These are phyloP conservation scores for Neomonachus schauinslandi DNA, from an alignment of 2,113 vertebrate species.

Conservation along the genomic window DNA sequence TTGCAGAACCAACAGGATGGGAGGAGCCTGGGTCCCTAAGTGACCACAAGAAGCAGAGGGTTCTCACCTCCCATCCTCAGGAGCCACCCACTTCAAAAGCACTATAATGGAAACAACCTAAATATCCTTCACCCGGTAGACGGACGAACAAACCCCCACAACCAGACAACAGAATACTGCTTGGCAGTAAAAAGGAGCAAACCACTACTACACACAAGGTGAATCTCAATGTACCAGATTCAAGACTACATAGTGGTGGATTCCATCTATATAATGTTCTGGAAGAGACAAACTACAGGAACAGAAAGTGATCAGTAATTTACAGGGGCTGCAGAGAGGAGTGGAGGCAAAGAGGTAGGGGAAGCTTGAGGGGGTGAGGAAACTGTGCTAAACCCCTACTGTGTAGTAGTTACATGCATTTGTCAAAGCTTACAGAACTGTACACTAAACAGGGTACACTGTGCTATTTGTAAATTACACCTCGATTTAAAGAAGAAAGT, in stretches of 20 bases:
- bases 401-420: not conserved
- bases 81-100: not conserved
- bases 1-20: not conserved
- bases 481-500: not conserved
- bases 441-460: not conserved
- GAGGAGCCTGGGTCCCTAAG: not conserved
- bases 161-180: accelerated
- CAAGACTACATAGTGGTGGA: not conserved
- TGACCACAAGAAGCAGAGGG: not conserved
- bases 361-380: accelerated
- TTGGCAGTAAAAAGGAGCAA: not conserved
- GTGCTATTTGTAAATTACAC: not conserved
- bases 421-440: not conserved
- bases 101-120: not conserved
- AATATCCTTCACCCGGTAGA: not conserved
- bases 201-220: too few relatives aligned
- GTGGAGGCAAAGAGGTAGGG: not conserved
- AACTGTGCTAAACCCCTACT: not conserved
- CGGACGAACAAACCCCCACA: not conserved
- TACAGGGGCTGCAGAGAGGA: not conserved
- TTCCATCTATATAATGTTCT: too few relatives aligned
- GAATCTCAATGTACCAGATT: too few relatives aligned
- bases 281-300: not conserved
- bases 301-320: not conserved
- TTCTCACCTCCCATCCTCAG: too few relatives aligned